Conservation (phyloP, 1,140 invertebrate genomes). For the Calephelis virginiensis region DNA sequence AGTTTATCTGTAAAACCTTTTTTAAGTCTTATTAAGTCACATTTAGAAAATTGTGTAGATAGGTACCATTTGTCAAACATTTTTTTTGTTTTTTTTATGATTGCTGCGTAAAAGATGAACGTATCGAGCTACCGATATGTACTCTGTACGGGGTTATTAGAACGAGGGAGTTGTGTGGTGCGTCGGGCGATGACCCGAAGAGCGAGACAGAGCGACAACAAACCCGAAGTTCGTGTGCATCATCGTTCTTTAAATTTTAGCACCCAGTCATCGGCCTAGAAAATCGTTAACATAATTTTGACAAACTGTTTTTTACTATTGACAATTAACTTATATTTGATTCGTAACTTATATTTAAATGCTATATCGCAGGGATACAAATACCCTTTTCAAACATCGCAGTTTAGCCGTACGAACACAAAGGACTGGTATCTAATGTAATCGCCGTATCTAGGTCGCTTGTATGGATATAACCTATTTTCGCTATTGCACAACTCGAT, state of each 20-base stretch:
- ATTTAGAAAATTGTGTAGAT: background rate
- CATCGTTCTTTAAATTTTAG: slow-evolving; percentile 37
- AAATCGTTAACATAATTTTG: slow-evolving; percentile 22
- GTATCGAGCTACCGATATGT: slow-evolving; percentile 54
- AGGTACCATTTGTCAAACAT: background rate
- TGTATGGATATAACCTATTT: slow-evolving; percentile 65
- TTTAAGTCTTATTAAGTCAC: too few species aligned
- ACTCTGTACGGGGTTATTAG: slow-evolving; percentile 69
- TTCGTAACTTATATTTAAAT: background rate
- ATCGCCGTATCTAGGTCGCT: slow-evolving; percentile 52
- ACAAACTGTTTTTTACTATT: slow-evolving; percentile 6
- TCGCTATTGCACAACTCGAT: slow-evolving; percentile 58
- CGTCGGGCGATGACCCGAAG: slow-evolving; percentile 69
- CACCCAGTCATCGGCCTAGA: slow-evolving; percentile 27
- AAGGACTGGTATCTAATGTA: slow-evolving; percentile 49
- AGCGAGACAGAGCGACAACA: slow-evolving; percentile 73
- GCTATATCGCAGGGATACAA: slow-evolving; percentile 9
- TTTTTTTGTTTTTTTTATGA: slow-evolving; percentile 9
- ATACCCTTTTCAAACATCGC: slow-evolving; percentile 22
- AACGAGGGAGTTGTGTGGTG: slow-evolving; percentile 63
- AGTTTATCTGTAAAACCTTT: too few species aligned
- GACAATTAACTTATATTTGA: background rate
- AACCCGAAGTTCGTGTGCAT: slow-evolving; percentile 69
- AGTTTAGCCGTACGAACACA: slow-evolving; percentile 38
- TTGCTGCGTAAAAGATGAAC: slow-evolving; percentile 43